Evolutionary conservation across 2,797 vertebrate species (phyloP).

Genomic region (Spheniscus humboldti): DNA sequence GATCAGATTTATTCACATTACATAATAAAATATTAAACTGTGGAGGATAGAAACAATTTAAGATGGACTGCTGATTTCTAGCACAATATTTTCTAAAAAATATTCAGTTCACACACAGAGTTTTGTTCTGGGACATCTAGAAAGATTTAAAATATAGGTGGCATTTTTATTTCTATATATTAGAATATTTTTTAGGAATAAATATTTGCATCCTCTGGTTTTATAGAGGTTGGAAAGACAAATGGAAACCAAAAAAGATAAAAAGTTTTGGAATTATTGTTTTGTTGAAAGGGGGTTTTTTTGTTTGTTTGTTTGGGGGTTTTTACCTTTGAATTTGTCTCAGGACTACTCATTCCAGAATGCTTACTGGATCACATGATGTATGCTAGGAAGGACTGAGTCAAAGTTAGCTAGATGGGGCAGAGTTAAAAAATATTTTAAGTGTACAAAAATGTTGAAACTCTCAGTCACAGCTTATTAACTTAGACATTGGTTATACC

Average conservation of each 20-base stretch:
- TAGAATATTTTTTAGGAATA: neutral
- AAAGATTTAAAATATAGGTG: neutral
- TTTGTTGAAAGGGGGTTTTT: neutral
- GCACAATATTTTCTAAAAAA: neutral
- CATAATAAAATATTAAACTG: neutral
- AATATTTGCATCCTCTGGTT: neutral
- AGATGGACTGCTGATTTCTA: neutral
- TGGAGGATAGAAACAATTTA: neutral
- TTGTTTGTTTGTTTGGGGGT: neutral
- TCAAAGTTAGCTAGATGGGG: neutral
- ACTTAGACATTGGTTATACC: neutral
- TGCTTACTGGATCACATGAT: neutral
- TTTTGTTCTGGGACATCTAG: neutral
- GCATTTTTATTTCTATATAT: neutral
- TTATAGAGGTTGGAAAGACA: neutral
- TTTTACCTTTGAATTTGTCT: neutral
- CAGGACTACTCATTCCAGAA: neutral
- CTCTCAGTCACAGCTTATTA: neutral
- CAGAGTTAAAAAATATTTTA: neutral
- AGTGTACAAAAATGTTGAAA: neutral
- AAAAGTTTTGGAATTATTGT: neutral
- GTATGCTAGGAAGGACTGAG: neutral
- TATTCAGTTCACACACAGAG: neutral
- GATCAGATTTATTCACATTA: neutral
- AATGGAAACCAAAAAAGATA: neutral